Conservation (phyloP, 2,888 invertebrate genomes). For the Drosophila diplacantha region DNA sequence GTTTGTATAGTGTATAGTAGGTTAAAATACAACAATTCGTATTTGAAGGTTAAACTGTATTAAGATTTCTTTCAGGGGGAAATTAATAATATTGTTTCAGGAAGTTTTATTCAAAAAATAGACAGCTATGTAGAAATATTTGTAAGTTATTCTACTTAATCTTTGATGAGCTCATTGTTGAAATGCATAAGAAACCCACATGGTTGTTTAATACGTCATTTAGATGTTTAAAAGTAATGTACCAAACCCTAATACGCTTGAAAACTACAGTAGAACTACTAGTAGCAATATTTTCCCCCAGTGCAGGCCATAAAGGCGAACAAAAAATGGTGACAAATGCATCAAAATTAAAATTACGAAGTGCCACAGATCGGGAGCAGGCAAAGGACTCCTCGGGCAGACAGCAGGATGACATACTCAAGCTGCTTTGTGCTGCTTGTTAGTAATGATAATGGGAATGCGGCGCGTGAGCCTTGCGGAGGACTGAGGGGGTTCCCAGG, state of each 20-base stretch:
- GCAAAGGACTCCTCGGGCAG: slow-evolving; percentile 1
- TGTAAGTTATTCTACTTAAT: neutral
- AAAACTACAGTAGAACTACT: too few species aligned
- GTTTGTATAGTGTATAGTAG: neutral
- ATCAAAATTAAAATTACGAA: slow-evolving; percentile 68
- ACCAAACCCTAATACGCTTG: neutral
- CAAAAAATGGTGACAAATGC: slow-evolving; percentile 67
- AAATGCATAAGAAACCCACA: neutral
- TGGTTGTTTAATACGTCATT: neutral
- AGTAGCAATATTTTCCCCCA: neutral
- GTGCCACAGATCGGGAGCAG: slow-evolving; percentile 40
- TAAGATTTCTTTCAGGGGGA: neutral
- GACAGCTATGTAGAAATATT: neutral
- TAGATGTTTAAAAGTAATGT: neutral
- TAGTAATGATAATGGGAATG: slow-evolving; percentile 58
- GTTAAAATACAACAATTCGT: neutral
- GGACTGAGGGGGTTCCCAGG: slow-evolving; percentile 15
- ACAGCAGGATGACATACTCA: slow-evolving; percentile 58
- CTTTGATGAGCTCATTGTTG: neutral
- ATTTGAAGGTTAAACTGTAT: neutral
- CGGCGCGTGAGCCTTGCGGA: slow-evolving; percentile 30
- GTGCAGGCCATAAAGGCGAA: slow-evolving; percentile 20
- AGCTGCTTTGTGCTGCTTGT: slow-evolving; percentile 65
- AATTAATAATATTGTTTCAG: neutral
- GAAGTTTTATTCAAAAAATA: neutral